Evolutionary conservation across 1,140 invertebrate genomes (phyloP), one percentile per base, ranked within the genome.

Genomic region (Teleogryllus occipitalis): DNA sequence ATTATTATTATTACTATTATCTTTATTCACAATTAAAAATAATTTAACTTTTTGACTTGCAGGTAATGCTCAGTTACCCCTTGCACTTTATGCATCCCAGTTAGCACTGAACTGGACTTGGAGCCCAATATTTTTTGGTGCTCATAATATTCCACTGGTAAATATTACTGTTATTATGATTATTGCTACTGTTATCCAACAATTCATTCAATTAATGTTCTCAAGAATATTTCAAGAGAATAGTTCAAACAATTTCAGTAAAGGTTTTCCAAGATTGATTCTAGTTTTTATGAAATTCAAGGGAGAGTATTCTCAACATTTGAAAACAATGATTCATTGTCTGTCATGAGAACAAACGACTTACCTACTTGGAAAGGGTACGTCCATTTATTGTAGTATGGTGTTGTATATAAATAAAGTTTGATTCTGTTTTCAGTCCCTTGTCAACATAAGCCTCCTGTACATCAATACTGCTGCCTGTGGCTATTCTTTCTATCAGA

Each of bases 91-190:
- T 82, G 93, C 91, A 8, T 85, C 89, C 2, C 95, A 96, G 84
- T 86, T 97, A 76, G 89, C 91, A 0, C 85, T 97, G 0, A 97
- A 97, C 85, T 96, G 94, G 93, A 89, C 91, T 0, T 97, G 95
- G 95, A 91, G 93, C 4, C 95, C 94, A 8, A 90, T 97, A 21
- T 97, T 97, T 86, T 97, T 97, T 86, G 91, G 91, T 75, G 82
- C 87, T 47, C 92, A 92, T 80, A 90, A 91, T 81, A 87, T 94
- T 7, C 93, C 94, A 87, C 89, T 90, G 89, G 95, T 95, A 88
- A 85, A 86, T 78, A 48, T 12, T 78, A 18, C 27, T 2, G 1
- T 39, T 39, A 39, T 39, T 39, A 39, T 2, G 27, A 39, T 39
- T 39, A 39, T 1, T 39, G 5, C 27, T 39, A 39, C 27, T 39